Conservation (phyloP, 2,113 vertebrate species). For the Mastomys coucha region DNA sequence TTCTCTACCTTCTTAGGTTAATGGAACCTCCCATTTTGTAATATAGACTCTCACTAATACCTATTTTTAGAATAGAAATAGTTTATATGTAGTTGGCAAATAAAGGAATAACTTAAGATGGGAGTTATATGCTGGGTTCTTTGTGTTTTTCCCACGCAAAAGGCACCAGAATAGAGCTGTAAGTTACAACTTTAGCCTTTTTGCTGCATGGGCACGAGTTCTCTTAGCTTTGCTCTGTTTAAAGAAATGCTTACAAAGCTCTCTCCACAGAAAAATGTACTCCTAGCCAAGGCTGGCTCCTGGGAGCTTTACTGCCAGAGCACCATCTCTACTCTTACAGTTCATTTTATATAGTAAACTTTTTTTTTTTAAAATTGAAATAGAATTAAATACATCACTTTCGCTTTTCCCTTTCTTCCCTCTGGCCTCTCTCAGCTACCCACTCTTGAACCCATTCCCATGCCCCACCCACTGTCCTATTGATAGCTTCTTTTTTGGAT, state of each 20-base stretch:
- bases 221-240: background rate
- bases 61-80: background rate
- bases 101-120: background rate
- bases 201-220: background rate
- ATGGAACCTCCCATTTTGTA: background rate
- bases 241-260: background rate
- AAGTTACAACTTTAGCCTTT: background rate
- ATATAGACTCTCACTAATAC: background rate
- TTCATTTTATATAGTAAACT: background rate
- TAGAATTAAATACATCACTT: background rate
- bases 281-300: background rate
- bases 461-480: background rate
- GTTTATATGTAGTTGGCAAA: background rate
- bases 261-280: background rate
- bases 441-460: background rate
- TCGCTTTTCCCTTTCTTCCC: background rate
- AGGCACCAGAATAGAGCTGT: background rate
- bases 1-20: slow-evolving; percentile 32
- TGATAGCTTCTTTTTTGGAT: background rate
- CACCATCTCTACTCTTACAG: background rate
- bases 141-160: background rate
- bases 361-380: background rate
- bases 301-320: background rate
- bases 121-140: slow-evolving; percentile 23
- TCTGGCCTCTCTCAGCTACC: background rate